Conservation (phyloP, 2,113 vertebrate species). For the Chauna torquata region DNA sequence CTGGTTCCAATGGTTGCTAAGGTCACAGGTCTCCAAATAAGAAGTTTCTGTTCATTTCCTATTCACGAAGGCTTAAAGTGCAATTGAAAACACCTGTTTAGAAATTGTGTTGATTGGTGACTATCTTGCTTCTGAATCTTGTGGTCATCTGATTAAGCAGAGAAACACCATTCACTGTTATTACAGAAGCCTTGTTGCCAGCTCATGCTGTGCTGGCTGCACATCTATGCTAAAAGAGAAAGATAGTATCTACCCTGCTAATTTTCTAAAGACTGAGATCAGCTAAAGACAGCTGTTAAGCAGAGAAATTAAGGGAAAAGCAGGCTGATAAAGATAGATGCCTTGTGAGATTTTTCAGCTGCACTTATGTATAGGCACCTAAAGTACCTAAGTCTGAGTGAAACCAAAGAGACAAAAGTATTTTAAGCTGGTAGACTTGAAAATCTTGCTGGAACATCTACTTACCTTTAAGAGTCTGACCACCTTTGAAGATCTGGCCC, state of each 20-base stretch:
- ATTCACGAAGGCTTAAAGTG: neutral
- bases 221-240: neutral
- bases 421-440: neutral
- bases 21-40: neutral
- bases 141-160: neutral
- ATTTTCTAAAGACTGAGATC: neutral
- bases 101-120: neutral
- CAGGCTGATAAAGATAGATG: neutral
- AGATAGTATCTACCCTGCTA: neutral
- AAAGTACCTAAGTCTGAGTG: neutral
- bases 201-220: neutral
- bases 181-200: neutral
- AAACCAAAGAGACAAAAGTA: neutral
- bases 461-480: neutral
- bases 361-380: neutral
- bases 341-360: neutral
- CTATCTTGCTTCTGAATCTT: neutral
- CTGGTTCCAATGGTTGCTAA: neutral
- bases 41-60: neutral
- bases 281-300: neutral
- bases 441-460: neutral
- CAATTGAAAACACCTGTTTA: neutral
- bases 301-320: neutral
- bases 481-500: neutral
- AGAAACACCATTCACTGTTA: neutral